Evolutionary conservation across 1,140 invertebrate genomes (phyloP).

Genomic region (Holotrichia oblita): DNA sequence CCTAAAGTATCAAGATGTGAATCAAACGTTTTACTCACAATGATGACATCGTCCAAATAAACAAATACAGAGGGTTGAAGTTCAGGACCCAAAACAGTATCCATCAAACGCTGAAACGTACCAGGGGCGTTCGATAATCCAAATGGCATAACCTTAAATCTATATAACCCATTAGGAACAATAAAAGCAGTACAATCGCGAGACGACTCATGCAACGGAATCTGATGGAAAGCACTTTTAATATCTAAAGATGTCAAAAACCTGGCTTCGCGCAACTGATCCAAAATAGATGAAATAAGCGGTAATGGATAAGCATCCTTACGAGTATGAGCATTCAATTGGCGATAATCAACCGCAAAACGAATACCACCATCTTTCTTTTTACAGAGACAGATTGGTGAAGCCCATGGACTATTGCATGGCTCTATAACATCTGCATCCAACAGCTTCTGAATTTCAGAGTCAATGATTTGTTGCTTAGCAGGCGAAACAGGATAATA

Average conservation of each 20-base stretch:
- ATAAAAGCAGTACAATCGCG: background rate
- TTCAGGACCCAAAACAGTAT: background rate
- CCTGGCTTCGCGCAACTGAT: conserved; percentile 51
- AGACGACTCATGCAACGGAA: background rate
- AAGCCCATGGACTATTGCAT: no score
- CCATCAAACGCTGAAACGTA: conserved; percentile 18
- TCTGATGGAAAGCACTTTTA: conserved; percentile 48
- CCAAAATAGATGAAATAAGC: conserved; percentile 51
- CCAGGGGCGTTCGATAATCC: background rate
- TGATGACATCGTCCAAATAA: conserved; percentile 55
- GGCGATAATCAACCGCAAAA: no score
- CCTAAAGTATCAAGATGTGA: conserved; percentile 47
- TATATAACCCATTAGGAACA: background rate
- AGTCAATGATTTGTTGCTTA: no score
- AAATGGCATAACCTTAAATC: background rate
- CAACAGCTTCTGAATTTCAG: no score
- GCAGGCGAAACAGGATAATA: no score
- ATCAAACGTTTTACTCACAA: conserved; percentile 48
- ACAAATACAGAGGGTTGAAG: conserved; percentile 46
- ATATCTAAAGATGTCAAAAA: conserved; percentile 51
- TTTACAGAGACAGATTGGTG: no score
- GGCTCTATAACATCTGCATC: no score
- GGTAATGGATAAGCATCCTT: conserved; percentile 51
- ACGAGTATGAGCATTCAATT: conserved; percentile 28
- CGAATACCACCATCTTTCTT: no score